These are phyloP conservation scores for Drosophila navojoa DNA, from an alignment of 1,140 invertebrate species.

Conservation along the genomic window DNA sequence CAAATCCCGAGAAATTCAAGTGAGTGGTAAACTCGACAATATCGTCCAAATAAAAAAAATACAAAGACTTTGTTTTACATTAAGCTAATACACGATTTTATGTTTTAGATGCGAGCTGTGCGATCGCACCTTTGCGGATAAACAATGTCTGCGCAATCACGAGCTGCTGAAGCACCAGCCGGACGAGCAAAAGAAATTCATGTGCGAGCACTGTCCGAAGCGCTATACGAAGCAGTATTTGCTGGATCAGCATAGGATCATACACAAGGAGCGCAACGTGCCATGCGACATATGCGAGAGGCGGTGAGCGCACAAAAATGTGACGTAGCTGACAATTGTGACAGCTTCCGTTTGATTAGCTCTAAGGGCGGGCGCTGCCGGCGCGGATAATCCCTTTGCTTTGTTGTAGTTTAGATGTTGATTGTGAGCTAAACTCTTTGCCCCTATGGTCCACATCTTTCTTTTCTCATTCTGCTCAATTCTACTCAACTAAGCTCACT, in stretches of 20 bases:
- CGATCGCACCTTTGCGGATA: conserved; percentile 69
- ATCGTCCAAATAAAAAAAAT: neutral
- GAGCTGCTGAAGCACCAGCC: conserved; percentile 73
- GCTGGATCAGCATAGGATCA: conserved; percentile 69
- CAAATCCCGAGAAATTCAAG: conserved; percentile 76
- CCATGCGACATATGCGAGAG: conserved; percentile 65
- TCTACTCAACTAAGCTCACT: too few relatives aligned
- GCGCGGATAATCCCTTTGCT: neutral
- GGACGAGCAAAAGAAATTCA: conserved; percentile 68
- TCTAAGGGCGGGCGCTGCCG: neutral
- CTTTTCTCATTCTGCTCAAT: too few relatives aligned
- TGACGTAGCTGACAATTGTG: neutral
- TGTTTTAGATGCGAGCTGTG: conserved; percentile 64
- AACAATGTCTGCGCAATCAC: conserved; percentile 77
- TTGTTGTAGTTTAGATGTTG: neutral
- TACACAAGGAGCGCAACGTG: conserved; percentile 68
- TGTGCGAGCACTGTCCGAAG: conserved; percentile 71
- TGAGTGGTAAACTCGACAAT: conserved; percentile 68
- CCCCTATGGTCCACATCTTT: too few relatives aligned
- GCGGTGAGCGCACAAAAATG: conserved; percentile 40
- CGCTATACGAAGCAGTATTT: conserved; percentile 73
- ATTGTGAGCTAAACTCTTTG: neutral
- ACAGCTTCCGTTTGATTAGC: neutral
- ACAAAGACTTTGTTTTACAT: neutral
- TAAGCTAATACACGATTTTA: neutral